A percentile compares a stretch with the other conserved stretches of the same genome.
Evolutionary conservation across 2,113 vertebrate genomes (phyloP).

Genomic region (Sinocyclocheilus anophthalmus): DNA sequence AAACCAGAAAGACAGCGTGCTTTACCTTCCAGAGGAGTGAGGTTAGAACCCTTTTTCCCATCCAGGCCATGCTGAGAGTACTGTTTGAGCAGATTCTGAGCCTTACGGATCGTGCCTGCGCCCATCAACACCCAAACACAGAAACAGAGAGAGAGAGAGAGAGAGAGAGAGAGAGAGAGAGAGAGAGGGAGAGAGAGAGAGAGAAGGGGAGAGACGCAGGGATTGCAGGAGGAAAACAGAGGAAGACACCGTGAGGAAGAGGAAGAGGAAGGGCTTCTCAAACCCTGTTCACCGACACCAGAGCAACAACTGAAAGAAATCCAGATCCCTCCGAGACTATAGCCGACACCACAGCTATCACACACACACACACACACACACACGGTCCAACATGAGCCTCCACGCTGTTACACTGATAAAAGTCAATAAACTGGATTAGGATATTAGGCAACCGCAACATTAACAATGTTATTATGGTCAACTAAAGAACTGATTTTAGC

Average conservation of each 20-base stretch:
- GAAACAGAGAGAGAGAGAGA: conserved; percentile 39
- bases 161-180: conserved; percentile 55
- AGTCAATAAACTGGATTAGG: too few relatives aligned
- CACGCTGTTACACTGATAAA: not conserved
- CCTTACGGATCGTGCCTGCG: conserved; percentile 99
- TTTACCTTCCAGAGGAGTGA: conserved; percentile 99
- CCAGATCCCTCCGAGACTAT: conserved; percentile 30
- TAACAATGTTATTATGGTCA: not conserved
- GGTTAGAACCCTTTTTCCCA: conserved; percentile 98
- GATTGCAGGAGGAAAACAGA: conserved; percentile 46
- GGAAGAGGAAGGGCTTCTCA: conserved; percentile 62
- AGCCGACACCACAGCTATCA: not conserved
- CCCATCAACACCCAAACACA: conserved; percentile 81
- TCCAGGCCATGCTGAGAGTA: conserved; percentile 99
- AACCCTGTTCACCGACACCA: conserved; percentile 42
- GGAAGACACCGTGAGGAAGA: conserved; percentile 13
- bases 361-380: not conserved
- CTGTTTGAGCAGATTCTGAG: conserved; percentile 99
- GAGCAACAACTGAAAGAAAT: conserved; percentile 44
- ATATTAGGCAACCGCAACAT: not conserved
- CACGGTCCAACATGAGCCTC: not conserved
- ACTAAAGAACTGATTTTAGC: not conserved
- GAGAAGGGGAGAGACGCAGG: too few relatives aligned
- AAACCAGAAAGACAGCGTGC: conserved; percentile 47
- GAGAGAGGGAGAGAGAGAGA: conserved; percentile 63